These are phyloP conservation scores for Neelides sp. DNA, from an alignment of 1,140 invertebrate species.

Conservation along the genomic window DNA sequence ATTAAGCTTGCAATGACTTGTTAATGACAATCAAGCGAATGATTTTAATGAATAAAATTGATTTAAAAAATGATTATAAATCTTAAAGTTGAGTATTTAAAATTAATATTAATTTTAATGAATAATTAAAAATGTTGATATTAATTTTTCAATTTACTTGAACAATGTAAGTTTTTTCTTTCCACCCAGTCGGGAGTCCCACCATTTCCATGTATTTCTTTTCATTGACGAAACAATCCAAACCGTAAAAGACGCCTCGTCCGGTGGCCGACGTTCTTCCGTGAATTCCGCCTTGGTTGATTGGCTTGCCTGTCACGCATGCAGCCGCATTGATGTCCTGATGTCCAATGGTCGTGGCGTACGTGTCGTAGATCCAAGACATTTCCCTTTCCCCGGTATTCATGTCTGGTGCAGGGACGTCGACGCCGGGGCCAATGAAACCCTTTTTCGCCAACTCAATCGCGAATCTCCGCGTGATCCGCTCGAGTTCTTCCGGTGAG, in stretches of 20 bases:
- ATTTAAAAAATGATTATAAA: not conserved
- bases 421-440: constrained; percentile 93
- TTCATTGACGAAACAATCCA: constrained; percentile 96
- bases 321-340: constrained; percentile 94
- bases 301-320: constrained; percentile 98
- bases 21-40: too few relatives aligned
- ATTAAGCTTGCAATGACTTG: too few relatives aligned
- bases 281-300: constrained; percentile 67
- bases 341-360: constrained; percentile 86
- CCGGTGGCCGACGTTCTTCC: constrained; percentile 95
- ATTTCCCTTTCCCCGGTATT: constrained; percentile 97
- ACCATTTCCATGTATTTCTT: constrained; percentile 94
- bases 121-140: too few relatives aligned
- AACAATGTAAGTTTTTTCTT: constrained; percentile 93
- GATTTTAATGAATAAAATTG: constrained; percentile 11
- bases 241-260: constrained; percentile 91
- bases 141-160: constrained; percentile 44
- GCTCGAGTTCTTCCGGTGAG: constrained; percentile 91
- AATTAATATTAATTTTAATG: not conserved
- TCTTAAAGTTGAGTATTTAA: not conserved
- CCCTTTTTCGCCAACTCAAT: constrained; percentile 97
- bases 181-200: constrained; percentile 87
- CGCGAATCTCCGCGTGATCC: constrained; percentile 93
- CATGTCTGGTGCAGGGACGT: constrained; percentile 84
- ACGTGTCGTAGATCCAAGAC: constrained; percentile 99